Evolutionary conservation across 2,797 vertebrate species (phyloP).

Genomic region (Loriculus beryllinus): DNA sequence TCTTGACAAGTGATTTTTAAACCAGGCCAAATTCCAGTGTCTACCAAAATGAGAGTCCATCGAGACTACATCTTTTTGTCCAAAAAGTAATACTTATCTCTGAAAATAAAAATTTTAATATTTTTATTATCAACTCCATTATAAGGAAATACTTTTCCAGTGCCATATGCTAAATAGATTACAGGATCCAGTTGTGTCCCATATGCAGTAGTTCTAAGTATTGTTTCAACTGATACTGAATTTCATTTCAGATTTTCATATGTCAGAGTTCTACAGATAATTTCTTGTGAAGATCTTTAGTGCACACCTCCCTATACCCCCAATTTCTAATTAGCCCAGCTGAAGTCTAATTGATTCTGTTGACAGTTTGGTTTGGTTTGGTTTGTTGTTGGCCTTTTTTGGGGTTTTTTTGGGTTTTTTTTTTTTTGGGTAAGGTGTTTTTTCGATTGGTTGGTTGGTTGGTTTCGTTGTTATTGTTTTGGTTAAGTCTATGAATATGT

Average conservation of each 20-base stretch:
- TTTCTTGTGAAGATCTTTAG: neutral
- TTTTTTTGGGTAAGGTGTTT: neutral
- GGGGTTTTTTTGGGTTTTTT: neutral
- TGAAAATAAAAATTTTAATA: neutral
- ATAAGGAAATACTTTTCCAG: neutral
- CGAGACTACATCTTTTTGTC: neutral
- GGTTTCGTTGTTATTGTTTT: neutral
- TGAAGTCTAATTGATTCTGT: neutral
- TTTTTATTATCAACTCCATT: neutral
- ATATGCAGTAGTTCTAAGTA: neutral
- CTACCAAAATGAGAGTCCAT: neutral
- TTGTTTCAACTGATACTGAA: neutral
- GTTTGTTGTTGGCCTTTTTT: neutral
- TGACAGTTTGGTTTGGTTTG: neutral
- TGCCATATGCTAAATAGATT: rapidly evolving
- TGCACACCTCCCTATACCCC: rapidly evolving
- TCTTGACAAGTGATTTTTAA: neutral
- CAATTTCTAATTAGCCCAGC: neutral
- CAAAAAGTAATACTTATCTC: neutral
- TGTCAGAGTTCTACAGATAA: neutral
- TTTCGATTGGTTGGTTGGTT: neutral
- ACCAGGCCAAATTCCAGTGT: neutral
- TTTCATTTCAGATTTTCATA: neutral
- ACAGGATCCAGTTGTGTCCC: neutral
- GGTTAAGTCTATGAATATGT: neutral